Evolutionary conservation across 1,140 invertebrate species (phyloP), one percentile per base, ranked within the genome.

Genomic region (Sesamia nonagrioides): DNA sequence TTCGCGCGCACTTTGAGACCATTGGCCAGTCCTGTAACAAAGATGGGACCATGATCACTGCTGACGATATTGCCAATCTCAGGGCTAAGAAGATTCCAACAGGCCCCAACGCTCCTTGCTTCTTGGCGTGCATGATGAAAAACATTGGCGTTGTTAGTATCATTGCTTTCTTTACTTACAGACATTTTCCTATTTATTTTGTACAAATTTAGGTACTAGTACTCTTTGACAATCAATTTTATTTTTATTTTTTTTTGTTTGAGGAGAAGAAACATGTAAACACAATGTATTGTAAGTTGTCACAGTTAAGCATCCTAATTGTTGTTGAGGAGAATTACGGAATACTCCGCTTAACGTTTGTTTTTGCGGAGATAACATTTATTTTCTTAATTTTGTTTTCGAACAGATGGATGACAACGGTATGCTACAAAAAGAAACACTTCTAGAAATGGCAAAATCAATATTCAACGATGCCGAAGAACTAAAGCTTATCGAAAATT

Each of bases 391-490:
- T 68, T 42, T 21, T 58, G 42, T 52, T 61, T 52, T 52, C 88
- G 79, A n/a, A 17, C 74, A 94, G 91, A 84, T 94, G 82, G 87
- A 93, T 78, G 87, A 89, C 13, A 69, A 81, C 50, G 91, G 92
- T 9, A 82, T 89, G 81, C 72, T 94, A 21, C 85, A 91, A 73
- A 91, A 91, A 27, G 92, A 93, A 48, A 83, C 79, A 0, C 86
- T 80, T 13, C 56, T 92, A 15, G 90, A 94, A 68, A n/a, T 87
- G 11, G 89, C 91, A 6, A 91, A 85, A 61, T 78, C 77, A 18
- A 80, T 94, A 7, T 93, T 94, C 66, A 54, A 90, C 8, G 87
- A 93, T 63, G 78, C 84, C 0, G 91, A 94, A 66, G 92, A 94
- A 78, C 27, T 94, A 7, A 88, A 92, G 60, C 77, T 79, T n/a